Percentiles rank a stretch among this genome's conserved stretches.
Conservation (phyloP, 2,888 invertebrate species). For the Nesidiocoris tenuis region DNA sequence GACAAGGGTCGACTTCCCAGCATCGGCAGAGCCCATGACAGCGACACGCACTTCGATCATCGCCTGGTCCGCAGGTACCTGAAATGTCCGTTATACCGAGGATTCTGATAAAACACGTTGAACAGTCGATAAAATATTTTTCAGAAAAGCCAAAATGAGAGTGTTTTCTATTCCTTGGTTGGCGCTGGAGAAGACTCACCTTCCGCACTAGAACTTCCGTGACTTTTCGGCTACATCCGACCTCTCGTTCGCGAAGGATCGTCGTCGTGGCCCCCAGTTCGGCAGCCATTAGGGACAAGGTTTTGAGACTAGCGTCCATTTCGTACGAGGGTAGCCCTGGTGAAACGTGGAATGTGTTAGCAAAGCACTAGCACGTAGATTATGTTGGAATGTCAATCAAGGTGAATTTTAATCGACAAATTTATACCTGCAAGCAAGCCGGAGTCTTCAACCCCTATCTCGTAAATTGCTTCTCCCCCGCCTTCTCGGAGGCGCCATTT, state of each 20-base stretch:
- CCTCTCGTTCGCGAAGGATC: conserved; percentile 67
- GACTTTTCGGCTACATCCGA: conserved; percentile 63
- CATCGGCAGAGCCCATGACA: conserved; percentile 92
- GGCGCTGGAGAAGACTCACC: conserved; percentile 58
- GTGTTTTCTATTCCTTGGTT: no score
- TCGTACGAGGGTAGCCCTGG: conserved; percentile 76
- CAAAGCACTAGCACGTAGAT: no score
- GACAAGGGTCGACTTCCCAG: conserved; percentile 93
- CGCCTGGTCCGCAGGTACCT: conserved; percentile 79
- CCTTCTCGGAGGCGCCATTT: conserved; percentile 97
- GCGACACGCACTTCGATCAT: conserved; percentile 88
- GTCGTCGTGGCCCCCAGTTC: conserved; percentile 80
- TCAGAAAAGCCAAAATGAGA: no score
- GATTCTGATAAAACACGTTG: no score
- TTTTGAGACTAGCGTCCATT: conserved; percentile 81
- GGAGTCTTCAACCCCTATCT: conserved; percentile 90
- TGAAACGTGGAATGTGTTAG: not conserved
- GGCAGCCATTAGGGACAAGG: conserved; percentile 84
- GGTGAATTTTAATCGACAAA: no score
- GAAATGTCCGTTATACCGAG: no score
- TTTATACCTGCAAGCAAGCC: conserved; percentile 67
- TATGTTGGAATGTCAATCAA: no score
- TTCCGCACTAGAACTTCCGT: conserved; percentile 88
- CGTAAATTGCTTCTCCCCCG: conserved; percentile 95
- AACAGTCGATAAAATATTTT: no score